Evolutionary conservation across 2,113 vertebrate genomes (phyloP).

Genomic region (Chionomys nivalis): DNA sequence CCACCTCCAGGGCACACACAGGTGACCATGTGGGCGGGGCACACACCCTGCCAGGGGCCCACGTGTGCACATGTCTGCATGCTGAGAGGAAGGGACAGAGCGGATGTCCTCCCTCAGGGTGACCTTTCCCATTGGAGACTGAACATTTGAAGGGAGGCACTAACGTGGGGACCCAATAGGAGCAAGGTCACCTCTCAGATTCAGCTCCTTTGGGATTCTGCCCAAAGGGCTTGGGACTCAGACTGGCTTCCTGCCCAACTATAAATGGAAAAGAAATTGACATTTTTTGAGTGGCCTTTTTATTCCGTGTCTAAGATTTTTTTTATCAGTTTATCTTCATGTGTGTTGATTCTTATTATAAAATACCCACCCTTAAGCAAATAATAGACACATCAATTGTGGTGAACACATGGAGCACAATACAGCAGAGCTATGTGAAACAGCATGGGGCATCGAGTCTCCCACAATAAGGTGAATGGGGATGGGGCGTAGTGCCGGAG

Average conservation of each 20-base stretch:
- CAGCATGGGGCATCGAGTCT: not conserved
- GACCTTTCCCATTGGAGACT: not conserved
- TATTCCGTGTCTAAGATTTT: constrained; percentile 20
- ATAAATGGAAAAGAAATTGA: constrained; percentile 8
- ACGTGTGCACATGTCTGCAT: rapidly evolving
- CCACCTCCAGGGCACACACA: not conserved
- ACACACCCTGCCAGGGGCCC: not conserved
- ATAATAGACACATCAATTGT: not conserved
- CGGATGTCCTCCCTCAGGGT: not conserved
- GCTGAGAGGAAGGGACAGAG: not conserved
- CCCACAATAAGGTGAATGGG: not conserved
- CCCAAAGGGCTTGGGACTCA: not conserved
- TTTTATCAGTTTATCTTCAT: constrained; percentile 9
- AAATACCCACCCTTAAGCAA: not conserved
- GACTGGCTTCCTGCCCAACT: not conserved
- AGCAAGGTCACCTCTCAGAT: not conserved
- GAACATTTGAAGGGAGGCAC: not conserved
- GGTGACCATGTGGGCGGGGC: not conserved
- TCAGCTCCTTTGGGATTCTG: not conserved
- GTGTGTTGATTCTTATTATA: not conserved
- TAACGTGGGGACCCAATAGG: not conserved
- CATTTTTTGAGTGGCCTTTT: constrained; percentile 39
- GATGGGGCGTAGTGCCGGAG: not conserved
- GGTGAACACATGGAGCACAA: constrained; percentile 14
- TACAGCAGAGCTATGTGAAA: not conserved